Evolutionary conservation across 2,113 vertebrate species (phyloP), one percentile per base, ranked within the genome.

Genomic region (Stigmatopora argus): DNA sequence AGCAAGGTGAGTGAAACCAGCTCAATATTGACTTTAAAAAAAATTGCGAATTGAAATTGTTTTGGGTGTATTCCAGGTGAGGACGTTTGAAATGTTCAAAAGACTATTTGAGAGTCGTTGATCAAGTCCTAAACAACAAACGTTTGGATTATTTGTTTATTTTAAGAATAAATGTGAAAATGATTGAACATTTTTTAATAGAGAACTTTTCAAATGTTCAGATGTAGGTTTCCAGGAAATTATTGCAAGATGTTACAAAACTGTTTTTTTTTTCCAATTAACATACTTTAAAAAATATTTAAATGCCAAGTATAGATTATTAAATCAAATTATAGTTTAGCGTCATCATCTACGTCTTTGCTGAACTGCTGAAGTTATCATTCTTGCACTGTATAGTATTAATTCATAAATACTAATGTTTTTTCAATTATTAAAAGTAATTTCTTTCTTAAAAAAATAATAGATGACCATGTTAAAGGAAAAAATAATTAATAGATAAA

Each of bases 31-130:
- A 51, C 26, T 58, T 53, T n/a, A n/a, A n/a, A n/a, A 62, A 66
- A 71, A 52, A 19, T 64, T 66, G 69, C 63, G 64, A 58, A 64
- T 70, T 68, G 59, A n/a, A n/a, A n/a, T n/a, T n/a, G 10, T 47
- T 41, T 15, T 1, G 1, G 13, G 47, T 64, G 48, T 56, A 44
- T 77, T 51, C 57, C 66, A 66, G 67, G 62, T 13, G 53, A 71
- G 23, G 56, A 34, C 18, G 41, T 53, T 69, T 57, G 65, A 78
- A 77, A 77, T 64, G 67, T 51, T 69, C 60, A 60, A 65, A 56
- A 74, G 47, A 56, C 34, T 19, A 47, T 47, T 18, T 46, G 55
- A 56, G 21, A 26, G 23, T 55, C 23, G 12, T 38, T 12, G 18
- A 34, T 3, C 26, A 57, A 35, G 18, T 45, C 10, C 44, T 45